A percentile compares a stretch with the other conserved stretches of the same genome.
phyloP scores from a whole-genome alignment of 2,113 vertebrate species.

The Sylvicapra grimmia region DNA sequence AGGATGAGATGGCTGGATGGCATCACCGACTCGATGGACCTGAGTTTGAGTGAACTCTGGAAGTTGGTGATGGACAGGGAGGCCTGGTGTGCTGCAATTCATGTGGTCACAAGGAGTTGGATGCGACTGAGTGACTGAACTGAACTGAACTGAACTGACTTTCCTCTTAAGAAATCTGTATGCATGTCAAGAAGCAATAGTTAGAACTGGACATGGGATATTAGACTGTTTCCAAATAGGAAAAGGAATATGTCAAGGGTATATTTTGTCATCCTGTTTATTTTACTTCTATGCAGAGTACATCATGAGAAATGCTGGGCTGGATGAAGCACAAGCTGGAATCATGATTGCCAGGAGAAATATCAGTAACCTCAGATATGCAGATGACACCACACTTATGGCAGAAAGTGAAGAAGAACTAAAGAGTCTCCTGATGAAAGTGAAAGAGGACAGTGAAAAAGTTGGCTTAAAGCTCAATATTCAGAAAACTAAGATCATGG shows the following conservation, averaged over 20 bases:
- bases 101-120: too few species aligned
- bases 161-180: not conserved
- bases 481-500: not conserved
- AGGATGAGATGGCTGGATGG: too few species aligned
- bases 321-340: not conserved
- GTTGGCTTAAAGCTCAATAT: not conserved
- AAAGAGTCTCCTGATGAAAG: not conserved
- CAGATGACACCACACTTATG: not conserved
- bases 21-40: too few species aligned
- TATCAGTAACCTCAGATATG: not conserved
- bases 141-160: too few species aligned
- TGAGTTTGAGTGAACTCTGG: too few species aligned
- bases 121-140: rapidly evolving
- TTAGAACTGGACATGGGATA: not conserved
- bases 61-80: too few species aligned
- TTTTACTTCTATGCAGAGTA: not conserved
- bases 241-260: not conserved
- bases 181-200: not conserved
- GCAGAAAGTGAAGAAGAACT: not conserved
- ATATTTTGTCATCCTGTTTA: not conserved
- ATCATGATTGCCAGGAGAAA: not conserved
- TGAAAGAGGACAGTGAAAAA: not conserved
- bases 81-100: too few species aligned
- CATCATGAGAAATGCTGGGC: not conserved
- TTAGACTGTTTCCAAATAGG: not conserved